phyloP scores from a whole-genome alignment of 2,113 vertebrate genomes.

The Cyanistes caeruleus region DNA sequence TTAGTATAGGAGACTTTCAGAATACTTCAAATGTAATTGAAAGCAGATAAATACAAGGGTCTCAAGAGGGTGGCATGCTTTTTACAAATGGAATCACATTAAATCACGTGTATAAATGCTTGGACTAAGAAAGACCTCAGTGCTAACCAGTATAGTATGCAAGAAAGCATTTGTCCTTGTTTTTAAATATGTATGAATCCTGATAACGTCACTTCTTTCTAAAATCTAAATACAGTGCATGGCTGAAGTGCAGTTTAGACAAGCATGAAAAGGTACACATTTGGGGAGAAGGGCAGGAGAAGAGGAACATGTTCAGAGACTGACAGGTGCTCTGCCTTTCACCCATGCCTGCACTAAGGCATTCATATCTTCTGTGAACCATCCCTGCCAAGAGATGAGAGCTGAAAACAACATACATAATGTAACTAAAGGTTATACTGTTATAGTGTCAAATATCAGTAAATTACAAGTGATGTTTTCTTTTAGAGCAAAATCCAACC shows the following conservation, averaged over 20 bases:
- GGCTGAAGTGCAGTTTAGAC: not conserved
- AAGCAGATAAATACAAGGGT: constrained; percentile 73
- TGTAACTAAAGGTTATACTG: not conserved
- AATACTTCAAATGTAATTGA: constrained; percentile 66
- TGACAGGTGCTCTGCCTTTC: constrained; percentile 37
- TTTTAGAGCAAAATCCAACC: not conserved
- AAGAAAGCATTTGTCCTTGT: constrained; percentile 4
- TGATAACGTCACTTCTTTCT: not conserved
- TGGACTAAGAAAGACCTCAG: constrained; percentile 9
- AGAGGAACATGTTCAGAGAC: not conserved
- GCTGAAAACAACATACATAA: not conserved
- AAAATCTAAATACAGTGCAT: not conserved
- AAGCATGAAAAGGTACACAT: not conserved
- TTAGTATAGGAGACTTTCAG: constrained; percentile 68
- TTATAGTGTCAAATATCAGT: not conserved
- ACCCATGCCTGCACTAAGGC: not conserved
- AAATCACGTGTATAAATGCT: not conserved
- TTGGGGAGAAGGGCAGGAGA: not conserved
- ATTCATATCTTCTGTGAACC: not conserved
- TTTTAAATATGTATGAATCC: not conserved
- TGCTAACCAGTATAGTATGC: not conserved
- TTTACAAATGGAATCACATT: constrained; percentile 41
- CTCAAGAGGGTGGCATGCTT: constrained; percentile 54
- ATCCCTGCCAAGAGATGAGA: not conserved
- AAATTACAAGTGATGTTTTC: not conserved